Evolutionary conservation across 1,140 invertebrate species (phyloP).

Genomic region (Dreissena polymorpha): DNA sequence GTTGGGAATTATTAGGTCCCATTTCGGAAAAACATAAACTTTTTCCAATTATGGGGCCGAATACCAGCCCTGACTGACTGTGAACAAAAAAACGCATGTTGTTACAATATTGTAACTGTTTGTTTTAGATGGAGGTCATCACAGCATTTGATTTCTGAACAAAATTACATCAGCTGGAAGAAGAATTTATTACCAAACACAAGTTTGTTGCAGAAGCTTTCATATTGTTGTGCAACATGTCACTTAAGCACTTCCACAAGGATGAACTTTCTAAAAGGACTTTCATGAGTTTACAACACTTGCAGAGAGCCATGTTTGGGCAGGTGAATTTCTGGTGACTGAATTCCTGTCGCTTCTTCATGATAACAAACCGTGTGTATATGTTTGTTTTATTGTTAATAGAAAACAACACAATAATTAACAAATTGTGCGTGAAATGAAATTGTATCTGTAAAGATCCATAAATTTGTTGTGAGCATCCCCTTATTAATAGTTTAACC

Average conservation of each 20-base stretch:
- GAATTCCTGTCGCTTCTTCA: constrained; percentile 39
- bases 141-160: too few species aligned
- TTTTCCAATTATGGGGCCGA: too few species aligned
- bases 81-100: constrained; percentile 25
- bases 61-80: too few species aligned
- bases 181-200: constrained; percentile 23
- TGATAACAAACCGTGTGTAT: constrained; percentile 21
- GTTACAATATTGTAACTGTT: background rate
- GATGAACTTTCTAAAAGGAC: constrained; percentile 48
- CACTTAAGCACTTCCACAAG: constrained; percentile 33
- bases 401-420: background rate
- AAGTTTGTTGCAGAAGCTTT: constrained; percentile 8
- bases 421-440: background rate
- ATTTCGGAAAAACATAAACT: too few species aligned
- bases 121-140: too few species aligned
- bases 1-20: too few species aligned
- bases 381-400: background rate
- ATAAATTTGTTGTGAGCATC: background rate
- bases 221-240: background rate
- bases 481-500: background rate
- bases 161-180: constrained; percentile 6
- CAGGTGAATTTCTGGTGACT: constrained; percentile 41
- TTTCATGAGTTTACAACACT: constrained; percentile 20
- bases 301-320: constrained; percentile 5
- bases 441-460: background rate